Evolutionary conservation across 1,140 invertebrate species (phyloP).

Genomic region (Eueides isabella): DNA sequence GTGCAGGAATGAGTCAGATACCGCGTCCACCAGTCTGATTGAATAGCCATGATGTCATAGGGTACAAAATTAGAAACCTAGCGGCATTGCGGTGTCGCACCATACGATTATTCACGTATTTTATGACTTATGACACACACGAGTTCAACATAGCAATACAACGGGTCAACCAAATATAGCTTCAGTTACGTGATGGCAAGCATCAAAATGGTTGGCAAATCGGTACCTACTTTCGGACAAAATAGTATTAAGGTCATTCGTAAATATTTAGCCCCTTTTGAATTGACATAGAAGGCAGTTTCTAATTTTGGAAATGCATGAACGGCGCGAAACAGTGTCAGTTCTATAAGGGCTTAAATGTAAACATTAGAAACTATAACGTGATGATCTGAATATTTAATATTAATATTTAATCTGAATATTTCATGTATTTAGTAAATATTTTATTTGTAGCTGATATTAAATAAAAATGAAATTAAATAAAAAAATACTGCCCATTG

Average conservation of each 20-base stretch:
- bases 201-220: conserved; percentile 19
- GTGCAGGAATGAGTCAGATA: conserved; percentile 37
- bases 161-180: conserved; percentile 16
- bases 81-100: conserved; percentile 44
- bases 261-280: conserved; percentile 35
- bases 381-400: too few species aligned
- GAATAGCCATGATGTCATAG: conserved; percentile 56
- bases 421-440: too few species aligned
- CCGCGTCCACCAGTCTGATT: conserved; percentile 53
- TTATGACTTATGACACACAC: conserved; percentile 51
- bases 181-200: conserved; percentile 19
- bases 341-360: not conserved
- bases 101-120: conserved; percentile 51
- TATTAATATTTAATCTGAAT: too few species aligned
- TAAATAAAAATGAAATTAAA: too few species aligned
- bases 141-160: conserved; percentile 12
- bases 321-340: not conserved
- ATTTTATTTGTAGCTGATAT: too few species aligned
- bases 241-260: conserved; percentile 39
- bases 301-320: conserved; percentile 30
- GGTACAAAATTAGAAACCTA: conserved; percentile 57
- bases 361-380: not conserved
- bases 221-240: conserved; percentile 18
- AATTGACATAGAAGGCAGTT: conserved; percentile 36
- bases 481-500: too few species aligned